Evolutionary conservation across 2,113 vertebrate species (phyloP).

Genomic region (Capra hircus): DNA sequence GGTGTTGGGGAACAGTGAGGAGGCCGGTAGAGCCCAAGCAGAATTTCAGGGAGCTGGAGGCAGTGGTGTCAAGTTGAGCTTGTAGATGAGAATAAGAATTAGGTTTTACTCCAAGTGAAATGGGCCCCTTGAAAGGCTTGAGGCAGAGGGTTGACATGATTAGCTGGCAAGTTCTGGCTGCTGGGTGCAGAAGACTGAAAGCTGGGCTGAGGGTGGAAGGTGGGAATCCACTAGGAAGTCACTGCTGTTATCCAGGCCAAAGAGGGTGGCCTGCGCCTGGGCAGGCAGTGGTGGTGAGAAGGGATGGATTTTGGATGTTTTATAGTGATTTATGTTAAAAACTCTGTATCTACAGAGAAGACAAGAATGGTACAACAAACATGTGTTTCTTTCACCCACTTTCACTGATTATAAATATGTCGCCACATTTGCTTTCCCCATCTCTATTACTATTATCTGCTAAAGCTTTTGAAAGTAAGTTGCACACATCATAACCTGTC

Average conservation of each 20-base stretch:
- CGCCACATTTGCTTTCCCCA: neutral
- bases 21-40: neutral
- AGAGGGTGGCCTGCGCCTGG: neutral
- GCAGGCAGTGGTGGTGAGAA: neutral
- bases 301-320: neutral
- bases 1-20: neutral
- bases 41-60: neutral
- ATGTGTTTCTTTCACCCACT: neutral
- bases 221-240: neutral
- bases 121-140: neutral
- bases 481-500: neutral
- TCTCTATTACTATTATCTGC: neutral
- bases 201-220: neutral
- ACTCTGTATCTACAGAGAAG: neutral
- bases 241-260: neutral
- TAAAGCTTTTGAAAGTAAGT: neutral
- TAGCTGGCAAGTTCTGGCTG: neutral
- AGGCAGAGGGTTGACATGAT: neutral
- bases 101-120: neutral
- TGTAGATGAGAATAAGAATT: neutral
- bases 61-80: neutral
- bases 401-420: neutral
- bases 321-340: neutral
- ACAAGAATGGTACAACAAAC: neutral
- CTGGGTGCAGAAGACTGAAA: neutral